phyloP scores from a whole-genome alignment of 2,888 invertebrate species.

The Coelogynopora nodosa region DNA sequence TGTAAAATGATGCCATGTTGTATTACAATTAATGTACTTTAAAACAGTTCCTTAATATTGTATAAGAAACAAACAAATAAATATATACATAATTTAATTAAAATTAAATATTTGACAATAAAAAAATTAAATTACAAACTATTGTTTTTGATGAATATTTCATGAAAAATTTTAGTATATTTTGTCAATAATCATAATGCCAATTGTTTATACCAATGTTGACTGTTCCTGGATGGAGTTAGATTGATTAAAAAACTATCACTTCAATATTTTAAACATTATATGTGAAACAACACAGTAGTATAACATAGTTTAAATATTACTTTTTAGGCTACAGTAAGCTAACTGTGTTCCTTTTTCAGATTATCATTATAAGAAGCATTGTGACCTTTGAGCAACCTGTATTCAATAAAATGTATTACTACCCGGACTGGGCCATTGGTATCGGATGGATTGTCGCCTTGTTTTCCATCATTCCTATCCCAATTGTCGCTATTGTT shows the following conservation, averaged over 20 bases:
- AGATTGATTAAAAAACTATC: neutral
- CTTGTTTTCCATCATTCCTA: slow-evolving; percentile 20
- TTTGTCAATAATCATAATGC: too few relatives aligned
- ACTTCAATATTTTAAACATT: neutral
- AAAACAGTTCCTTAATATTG: too few relatives aligned
- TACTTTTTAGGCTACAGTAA: neutral
- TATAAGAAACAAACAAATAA: too few relatives aligned
- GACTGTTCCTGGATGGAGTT: too few relatives aligned
- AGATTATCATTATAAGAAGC: slow-evolving; percentile 32
- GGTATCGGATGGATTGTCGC: slow-evolving; percentile 34
- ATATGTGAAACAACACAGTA: neutral
- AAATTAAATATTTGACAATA: too few relatives aligned
- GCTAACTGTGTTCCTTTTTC: neutral
- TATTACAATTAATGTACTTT: too few relatives aligned
- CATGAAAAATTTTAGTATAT: too few relatives aligned
- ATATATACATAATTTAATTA: too few relatives aligned
- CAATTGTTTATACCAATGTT: too few relatives aligned
- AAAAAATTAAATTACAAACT: too few relatives aligned
- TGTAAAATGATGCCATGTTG: too few relatives aligned
- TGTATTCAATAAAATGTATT: slow-evolving; percentile 32
- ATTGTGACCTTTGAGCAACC: slow-evolving; percentile 37
- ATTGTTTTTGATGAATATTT: too few relatives aligned
- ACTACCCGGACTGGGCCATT: slow-evolving; percentile 39
- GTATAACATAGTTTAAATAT: neutral
- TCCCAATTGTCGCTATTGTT: slow-evolving; percentile 15